phyloP scores from a whole-genome alignment of 2,888 invertebrate species.

The Coleophora flavipennella region DNA sequence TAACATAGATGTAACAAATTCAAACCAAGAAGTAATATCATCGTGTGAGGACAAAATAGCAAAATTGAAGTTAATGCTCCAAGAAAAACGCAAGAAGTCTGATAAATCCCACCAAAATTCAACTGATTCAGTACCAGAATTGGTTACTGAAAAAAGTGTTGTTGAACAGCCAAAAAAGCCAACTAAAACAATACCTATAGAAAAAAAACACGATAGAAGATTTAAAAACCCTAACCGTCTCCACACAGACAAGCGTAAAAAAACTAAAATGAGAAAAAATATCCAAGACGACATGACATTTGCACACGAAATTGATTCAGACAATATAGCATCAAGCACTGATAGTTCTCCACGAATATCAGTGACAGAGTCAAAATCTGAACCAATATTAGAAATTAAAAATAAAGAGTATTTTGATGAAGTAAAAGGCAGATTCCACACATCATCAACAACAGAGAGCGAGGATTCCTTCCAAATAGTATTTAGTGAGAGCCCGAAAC shows the following conservation, averaged over 20 bases:
- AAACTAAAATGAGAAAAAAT: slow-evolving; percentile 25
- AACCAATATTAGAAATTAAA: slow-evolving; percentile 1
- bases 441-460: slow-evolving; percentile 38
- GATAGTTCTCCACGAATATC: slow-evolving; percentile 28
- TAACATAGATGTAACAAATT: background rate
- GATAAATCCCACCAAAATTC: slow-evolving; percentile 12
- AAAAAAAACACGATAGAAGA: slow-evolving; percentile 28
- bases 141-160: slow-evolving; percentile 2
- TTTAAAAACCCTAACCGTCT: slow-evolving; percentile 33
- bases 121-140: slow-evolving; percentile 9
- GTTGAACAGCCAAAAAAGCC: slow-evolving; percentile 14
- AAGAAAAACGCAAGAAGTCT: slow-evolving; percentile 28
- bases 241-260: slow-evolving; percentile 25
- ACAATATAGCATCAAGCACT: slow-evolving; percentile 28
- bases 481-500: slow-evolving; percentile 38
- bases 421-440: slow-evolving; percentile 45
- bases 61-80: slow-evolving; percentile 42
- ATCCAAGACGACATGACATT: slow-evolving; percentile 40
- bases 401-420: slow-evolving; percentile 44
- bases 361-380: slow-evolving; percentile 1
- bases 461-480: slow-evolving; percentile 66
- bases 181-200: slow-evolving; percentile 19
- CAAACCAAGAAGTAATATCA: slow-evolving; percentile 30
- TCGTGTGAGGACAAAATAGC: slow-evolving; percentile 54
- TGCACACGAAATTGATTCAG: slow-evolving; percentile 33